Percentiles rank a stretch among this genome's conserved stretches.
Conservation (phyloP, 2,888 invertebrate genomes). For the Eledone cirrhosa region DNA sequence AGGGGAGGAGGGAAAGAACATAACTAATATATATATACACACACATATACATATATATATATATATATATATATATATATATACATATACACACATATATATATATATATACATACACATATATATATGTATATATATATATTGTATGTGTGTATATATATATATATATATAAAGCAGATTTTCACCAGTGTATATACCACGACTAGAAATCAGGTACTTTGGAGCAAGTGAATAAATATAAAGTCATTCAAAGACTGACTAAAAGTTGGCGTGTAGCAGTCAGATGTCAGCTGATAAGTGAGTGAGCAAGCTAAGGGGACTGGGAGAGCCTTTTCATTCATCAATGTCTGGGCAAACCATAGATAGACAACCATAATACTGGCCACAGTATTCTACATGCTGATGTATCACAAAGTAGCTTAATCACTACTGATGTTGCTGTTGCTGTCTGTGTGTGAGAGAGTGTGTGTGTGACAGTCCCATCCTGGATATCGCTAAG, state of each 20-base stretch:
- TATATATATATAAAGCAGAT: not conserved
- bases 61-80: not conserved
- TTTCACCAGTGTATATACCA: conserved; percentile 21
- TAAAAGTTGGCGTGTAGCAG: not conserved
- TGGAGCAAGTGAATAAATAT: conserved; percentile 7
- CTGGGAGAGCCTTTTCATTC: not conserved
- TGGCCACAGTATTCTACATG: not conserved
- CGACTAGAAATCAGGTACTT: conserved; percentile 7
- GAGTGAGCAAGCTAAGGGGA: not conserved
- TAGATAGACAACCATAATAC: not conserved
- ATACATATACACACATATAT: not conserved
- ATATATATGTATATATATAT: not conserved
- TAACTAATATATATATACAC: not conserved
- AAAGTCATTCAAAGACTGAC: not conserved
- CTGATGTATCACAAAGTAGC: conserved; percentile 12
- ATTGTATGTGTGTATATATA: too few relatives aligned
- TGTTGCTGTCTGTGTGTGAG: too few relatives aligned
- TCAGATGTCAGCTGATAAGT: not conserved
- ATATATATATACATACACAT: not conserved
- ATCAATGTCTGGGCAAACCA: not conserved
- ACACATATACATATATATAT: not conserved
- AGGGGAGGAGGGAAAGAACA: not conserved
- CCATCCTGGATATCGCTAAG: not conserved
- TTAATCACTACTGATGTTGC: not conserved
- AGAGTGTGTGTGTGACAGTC: too few relatives aligned